A percentile compares a stretch with the other conserved stretches of the same genome.
These are phyloP conservation scores for Aculops lycopersici DNA, from an alignment of 1,140 invertebrate genomes.

Conservation along the genomic window DNA sequence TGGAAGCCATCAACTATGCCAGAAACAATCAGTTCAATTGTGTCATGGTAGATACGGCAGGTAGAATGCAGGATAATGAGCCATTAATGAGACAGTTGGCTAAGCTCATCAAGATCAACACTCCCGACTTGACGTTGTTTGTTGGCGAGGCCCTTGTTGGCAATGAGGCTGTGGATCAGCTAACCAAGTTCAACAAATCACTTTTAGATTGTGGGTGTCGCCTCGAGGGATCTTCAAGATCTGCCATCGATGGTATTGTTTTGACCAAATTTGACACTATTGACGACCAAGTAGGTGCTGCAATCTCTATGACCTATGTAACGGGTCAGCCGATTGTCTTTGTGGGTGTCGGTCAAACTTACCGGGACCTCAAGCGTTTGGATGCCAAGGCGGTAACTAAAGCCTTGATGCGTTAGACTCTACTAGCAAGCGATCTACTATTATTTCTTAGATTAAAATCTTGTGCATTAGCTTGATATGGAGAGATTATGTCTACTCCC, in stretches of 20 bases:
- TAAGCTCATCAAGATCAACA: slow-evolving; percentile 59
- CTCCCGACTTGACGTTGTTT: slow-evolving; percentile 86
- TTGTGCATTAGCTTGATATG: too few relatives aligned
- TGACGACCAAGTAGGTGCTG: slow-evolving; percentile 51
- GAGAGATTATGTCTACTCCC: too few relatives aligned
- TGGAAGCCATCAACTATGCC: slow-evolving; percentile 63
- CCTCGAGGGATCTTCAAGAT: slow-evolving; percentile 3
- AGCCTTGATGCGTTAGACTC: slow-evolving; percentile 48
- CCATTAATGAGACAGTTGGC: slow-evolving; percentile 82
- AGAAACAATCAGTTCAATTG: slow-evolving; percentile 49
- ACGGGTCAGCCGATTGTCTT: slow-evolving; percentile 98
- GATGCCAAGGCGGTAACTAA: slow-evolving; percentile 88
- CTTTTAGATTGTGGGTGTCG: slow-evolving; percentile 17
- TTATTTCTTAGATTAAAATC: too few relatives aligned
- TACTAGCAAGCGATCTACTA: too few relatives aligned
- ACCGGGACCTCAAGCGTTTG: slow-evolving; percentile 78
- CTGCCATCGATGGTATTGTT: slow-evolving; percentile 24
- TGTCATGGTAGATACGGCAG: slow-evolving; percentile 84
- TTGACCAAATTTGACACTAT: slow-evolving; percentile 29
- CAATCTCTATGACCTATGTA: slow-evolving; percentile 98
- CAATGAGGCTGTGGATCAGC: slow-evolving; percentile 97
- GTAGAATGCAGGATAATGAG: slow-evolving; percentile 98
- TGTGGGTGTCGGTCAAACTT: slow-evolving; percentile 95
- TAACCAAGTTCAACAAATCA: slow-evolving; percentile 93
- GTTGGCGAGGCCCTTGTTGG: slow-evolving; percentile 95